phyloP scores from a whole-genome alignment of 2,888 invertebrate species.

The Lasioglossum leucozonium region DNA sequence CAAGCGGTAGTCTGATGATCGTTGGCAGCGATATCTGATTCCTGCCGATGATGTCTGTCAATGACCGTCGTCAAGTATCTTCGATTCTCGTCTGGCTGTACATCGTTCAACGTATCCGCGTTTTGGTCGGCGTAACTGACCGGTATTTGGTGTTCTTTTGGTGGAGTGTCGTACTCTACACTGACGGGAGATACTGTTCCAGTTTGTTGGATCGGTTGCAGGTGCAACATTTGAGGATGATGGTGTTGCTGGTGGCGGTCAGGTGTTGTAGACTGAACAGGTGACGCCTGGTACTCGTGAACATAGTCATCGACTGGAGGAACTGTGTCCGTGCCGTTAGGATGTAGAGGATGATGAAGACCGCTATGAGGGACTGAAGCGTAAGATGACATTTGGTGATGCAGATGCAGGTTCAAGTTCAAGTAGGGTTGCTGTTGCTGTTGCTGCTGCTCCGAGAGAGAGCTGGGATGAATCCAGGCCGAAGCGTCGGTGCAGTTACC shows the following conservation, averaged over 20 bases:
- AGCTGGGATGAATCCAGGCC: conserved; percentile 77
- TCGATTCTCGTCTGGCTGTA: conserved; percentile 75
- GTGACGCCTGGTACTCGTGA: conserved; percentile 73
- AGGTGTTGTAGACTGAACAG: conserved; percentile 68
- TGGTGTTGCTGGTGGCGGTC: conserved; percentile 75
- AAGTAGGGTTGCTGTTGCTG: conserved; percentile 86
- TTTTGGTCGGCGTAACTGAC: conserved; percentile 71
- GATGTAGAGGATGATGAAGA: conserved; percentile 88
- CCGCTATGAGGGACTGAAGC: conserved; percentile 80
- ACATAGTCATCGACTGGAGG: conserved; percentile 71
- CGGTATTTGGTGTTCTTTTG: conserved; percentile 75
- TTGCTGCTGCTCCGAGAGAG: conserved; percentile 86
- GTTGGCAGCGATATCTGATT: conserved; percentile 58
- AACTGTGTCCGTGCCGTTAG: conserved; percentile 67
- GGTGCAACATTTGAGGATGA: conserved; percentile 76
- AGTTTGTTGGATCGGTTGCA: conserved; percentile 71
- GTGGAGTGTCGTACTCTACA: conserved; percentile 74
- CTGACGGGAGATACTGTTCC: conserved; percentile 68
- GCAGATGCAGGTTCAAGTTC: conserved; percentile 82
- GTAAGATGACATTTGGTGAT: conserved; percentile 81
- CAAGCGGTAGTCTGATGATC: conserved; percentile 72
- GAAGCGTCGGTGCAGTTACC: conserved; percentile 72
- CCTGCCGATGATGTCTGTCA: conserved; percentile 76
- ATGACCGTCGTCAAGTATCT: conserved; percentile 77
- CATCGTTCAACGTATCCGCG: conserved; percentile 71